These are phyloP conservation scores for Drosophila nebulosa DNA, from an alignment of 1,140 invertebrate species.

Conservation along the genomic window DNA sequence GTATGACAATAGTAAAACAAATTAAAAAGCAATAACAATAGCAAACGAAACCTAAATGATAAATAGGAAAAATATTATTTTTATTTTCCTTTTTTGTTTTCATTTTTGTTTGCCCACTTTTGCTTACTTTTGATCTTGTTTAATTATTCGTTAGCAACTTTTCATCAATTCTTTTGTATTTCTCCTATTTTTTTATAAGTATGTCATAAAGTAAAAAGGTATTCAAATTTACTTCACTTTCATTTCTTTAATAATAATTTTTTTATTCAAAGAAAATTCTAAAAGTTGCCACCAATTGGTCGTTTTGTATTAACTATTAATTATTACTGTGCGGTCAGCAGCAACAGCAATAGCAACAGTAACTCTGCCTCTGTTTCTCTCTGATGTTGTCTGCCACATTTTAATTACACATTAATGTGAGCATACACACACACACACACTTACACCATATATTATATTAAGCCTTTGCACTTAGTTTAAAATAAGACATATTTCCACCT, in stretches of 20 bases:
- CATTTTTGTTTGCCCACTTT: too few relatives aligned
- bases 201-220: neutral
- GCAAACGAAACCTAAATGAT: neutral
- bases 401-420: conserved; percentile 73
- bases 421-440: conserved; percentile 21
- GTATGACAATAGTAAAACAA: neutral
- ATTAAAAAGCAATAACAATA: neutral
- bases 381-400: conserved; percentile 67
- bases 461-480: too few relatives aligned
- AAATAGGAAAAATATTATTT: neutral
- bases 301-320: conserved; percentile 71
- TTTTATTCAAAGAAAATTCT: too few relatives aligned
- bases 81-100: neutral
- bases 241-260: too few relatives aligned
- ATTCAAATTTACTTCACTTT: neutral
- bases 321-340: conserved; percentile 63
- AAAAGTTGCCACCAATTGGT: too few relatives aligned
- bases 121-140: neutral
- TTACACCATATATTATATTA: too few relatives aligned
- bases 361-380: conserved; percentile 7
- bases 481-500: too few relatives aligned
- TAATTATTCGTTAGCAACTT: neutral
- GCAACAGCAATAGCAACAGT: conserved; percentile 17
- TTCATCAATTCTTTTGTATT: neutral
- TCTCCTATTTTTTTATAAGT: neutral